A percentile compares a stretch with the other conserved stretches of the same genome.
Evolutionary conservation across 2,797 vertebrate species (phyloP).

Genomic region (Falco peregrinus): DNA sequence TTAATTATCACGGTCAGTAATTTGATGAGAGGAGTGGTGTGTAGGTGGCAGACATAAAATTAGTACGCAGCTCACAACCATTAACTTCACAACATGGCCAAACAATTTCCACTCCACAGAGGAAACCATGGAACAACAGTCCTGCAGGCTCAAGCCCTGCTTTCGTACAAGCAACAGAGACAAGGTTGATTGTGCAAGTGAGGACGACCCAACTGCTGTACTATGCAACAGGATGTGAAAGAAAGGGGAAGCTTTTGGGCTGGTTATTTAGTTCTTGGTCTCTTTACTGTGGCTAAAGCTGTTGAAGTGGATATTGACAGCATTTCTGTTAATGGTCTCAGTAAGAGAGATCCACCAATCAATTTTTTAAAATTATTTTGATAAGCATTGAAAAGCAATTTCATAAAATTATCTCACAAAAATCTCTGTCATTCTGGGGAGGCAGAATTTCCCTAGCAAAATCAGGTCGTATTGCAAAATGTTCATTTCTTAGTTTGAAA

Average conservation of each 20-base stretch:
- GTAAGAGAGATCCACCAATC: neutral
- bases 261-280: neutral
- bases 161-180: rapidly evolving
- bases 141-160: neutral
- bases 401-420: neutral
- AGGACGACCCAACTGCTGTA: neutral
- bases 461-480: neutral
- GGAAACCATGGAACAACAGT: neutral
- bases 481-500: neutral
- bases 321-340: neutral
- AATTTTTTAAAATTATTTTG: neutral
- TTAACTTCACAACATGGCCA: neutral
- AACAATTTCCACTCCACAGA: neutral
- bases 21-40: neutral
- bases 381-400: neutral
- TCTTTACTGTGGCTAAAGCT: neutral
- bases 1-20: neutral
- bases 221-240: neutral
- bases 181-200: neutral
- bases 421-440: neutral
- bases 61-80: neutral
- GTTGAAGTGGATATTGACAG: neutral
- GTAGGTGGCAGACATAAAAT: neutral
- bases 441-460: neutral
- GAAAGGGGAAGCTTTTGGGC: neutral